These are phyloP conservation scores for Orthosia gothica DNA, from an alignment of 2,888 invertebrate genomes.

Conservation along the genomic window DNA sequence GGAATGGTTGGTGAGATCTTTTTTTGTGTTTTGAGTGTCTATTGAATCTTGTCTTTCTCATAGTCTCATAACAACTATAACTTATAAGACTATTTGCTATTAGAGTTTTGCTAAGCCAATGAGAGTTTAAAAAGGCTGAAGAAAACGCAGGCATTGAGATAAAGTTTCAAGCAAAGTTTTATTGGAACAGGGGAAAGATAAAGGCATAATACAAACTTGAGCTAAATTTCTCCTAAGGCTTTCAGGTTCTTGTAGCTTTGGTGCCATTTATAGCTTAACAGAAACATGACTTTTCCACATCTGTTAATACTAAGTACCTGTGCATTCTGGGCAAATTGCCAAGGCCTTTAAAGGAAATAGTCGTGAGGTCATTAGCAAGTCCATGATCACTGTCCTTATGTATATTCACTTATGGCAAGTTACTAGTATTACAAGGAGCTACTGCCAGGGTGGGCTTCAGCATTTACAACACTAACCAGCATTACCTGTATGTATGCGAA, in stretches of 20 bases:
- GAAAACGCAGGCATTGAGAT: background rate
- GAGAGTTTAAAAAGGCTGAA: too few relatives aligned
- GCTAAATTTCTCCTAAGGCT: background rate
- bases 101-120: too few relatives aligned
- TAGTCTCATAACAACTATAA: too few relatives aligned
- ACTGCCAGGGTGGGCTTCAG: background rate
- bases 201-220: too few relatives aligned
- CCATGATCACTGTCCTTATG: constrained; percentile 19
- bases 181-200: background rate
- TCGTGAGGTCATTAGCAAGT: constrained; percentile 51
- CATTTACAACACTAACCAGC: background rate
- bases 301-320: constrained; percentile 21
- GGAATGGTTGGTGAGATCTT: constrained; percentile 16
- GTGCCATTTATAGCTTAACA: background rate
- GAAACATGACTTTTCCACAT: constrained; percentile 10
- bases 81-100: too few relatives aligned
- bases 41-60: too few relatives aligned
- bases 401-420: constrained; percentile 15
- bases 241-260: background rate
- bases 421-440: background rate
- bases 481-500: too few relatives aligned
- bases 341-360: constrained; percentile 39
- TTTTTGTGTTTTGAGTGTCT: background rate
- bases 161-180: background rate
- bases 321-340: constrained; percentile 34